Evolutionary conservation across 2,113 vertebrate genomes (phyloP).

Genomic region (Phylloscopus whistleri): DNA sequence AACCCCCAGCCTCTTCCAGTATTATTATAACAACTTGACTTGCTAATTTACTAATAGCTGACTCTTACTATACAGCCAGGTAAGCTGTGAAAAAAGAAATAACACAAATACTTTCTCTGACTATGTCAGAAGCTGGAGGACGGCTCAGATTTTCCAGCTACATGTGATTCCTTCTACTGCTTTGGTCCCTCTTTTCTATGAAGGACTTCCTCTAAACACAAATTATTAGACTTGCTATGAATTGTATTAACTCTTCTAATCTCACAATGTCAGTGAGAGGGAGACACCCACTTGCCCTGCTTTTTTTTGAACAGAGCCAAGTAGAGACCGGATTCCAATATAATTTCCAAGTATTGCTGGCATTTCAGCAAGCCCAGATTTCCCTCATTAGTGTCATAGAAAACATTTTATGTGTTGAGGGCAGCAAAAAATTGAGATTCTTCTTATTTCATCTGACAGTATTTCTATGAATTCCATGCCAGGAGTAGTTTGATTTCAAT

Average conservation of each 20-base stretch:
- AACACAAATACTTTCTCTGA: background rate
- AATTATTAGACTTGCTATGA: background rate
- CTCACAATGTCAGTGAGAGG: background rate
- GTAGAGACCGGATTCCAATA: background rate
- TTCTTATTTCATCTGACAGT: background rate
- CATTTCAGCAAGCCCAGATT: background rate
- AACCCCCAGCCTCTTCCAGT: fast-evolving
- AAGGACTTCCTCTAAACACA: background rate
- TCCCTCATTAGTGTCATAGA: background rate
- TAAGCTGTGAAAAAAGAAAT: background rate
- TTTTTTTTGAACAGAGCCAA: background rate
- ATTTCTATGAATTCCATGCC: background rate
- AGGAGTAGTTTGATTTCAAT: background rate
- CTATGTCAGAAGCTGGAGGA: background rate
- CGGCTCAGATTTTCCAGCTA: background rate
- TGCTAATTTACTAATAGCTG: background rate
- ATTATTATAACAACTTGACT: background rate
- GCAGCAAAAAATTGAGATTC: background rate
- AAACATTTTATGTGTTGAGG: background rate
- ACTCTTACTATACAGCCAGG: background rate
- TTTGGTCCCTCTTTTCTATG: background rate
- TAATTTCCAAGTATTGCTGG: background rate
- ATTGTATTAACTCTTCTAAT: background rate
- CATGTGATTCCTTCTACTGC: background rate
- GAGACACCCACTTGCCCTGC: background rate